A percentile compares a stretch with the other conserved stretches of the same genome.
phyloP scores from a whole-genome alignment of 2,113 vertebrate species.

The Myanophis thanlyinensis region DNA sequence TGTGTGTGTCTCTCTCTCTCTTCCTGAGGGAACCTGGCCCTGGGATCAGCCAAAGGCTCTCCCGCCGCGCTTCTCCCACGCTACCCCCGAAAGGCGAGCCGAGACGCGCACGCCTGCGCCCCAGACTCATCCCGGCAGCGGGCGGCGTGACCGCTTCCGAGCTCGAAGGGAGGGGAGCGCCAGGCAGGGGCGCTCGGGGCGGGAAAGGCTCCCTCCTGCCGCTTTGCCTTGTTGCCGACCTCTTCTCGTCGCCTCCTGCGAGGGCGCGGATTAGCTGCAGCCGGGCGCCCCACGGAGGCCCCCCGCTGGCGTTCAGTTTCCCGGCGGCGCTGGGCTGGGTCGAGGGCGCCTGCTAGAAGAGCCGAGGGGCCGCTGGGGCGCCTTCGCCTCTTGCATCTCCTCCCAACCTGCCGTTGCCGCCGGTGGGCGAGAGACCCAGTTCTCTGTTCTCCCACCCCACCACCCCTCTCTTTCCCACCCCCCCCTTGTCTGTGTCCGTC shows the following conservation, averaged over 20 bases:
- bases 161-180: background rate
- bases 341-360: background rate
- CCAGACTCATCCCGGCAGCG: constrained; percentile 17
- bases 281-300: background rate
- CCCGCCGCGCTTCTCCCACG: background rate
- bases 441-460: too few relatives aligned
- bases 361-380: background rate
- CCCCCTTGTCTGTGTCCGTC: too few relatives aligned
- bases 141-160: background rate
- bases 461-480: background rate
- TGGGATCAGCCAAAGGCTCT: background rate
- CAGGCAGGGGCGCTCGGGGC: background rate
- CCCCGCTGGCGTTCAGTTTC: background rate
- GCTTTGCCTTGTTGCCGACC: background rate
- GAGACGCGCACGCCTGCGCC: background rate
- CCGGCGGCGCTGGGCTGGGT: background rate
- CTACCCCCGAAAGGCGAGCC: background rate
- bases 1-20: background rate
- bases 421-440: background rate
- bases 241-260: background rate
- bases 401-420: background rate
- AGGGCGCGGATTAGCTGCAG: constrained; percentile 1
- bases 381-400: background rate
- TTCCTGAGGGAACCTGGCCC: background rate
- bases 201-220: background rate